Conservation (phyloP, 2,797 vertebrate genomes). For the Phataginus tricuspis region DNA sequence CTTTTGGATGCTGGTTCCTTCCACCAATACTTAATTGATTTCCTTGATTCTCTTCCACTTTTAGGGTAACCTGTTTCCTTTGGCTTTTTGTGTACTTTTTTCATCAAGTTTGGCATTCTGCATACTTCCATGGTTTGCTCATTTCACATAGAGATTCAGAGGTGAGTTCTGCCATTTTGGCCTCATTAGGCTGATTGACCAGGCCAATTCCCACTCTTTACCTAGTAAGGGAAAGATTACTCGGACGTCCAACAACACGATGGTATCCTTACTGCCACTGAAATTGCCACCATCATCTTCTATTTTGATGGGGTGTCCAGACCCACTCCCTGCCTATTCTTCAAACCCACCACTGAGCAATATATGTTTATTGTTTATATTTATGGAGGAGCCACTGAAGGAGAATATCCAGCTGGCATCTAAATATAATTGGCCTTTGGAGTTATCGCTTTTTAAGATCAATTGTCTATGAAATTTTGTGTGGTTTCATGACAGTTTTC, state of each 20-base stretch:
- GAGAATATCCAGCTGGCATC: neutral
- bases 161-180: neutral
- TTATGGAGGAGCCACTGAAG: neutral
- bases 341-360: neutral
- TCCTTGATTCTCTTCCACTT: neutral
- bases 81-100: neutral
- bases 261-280: neutral
- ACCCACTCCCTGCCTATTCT: neutral
- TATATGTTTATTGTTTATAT: neutral
- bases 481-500: neutral
- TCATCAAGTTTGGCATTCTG: neutral
- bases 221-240: neutral
- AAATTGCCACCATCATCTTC: neutral
- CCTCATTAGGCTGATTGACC: neutral
- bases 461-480: neutral
- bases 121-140: neutral
- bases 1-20: neutral
- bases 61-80: neutral
- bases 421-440: neutral
- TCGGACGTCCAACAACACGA: neutral
- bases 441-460: neutral
- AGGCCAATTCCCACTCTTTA: neutral
- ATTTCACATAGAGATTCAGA: neutral
- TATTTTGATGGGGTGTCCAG: too few relatives aligned
- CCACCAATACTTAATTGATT: neutral